Evolutionary conservation across 1,140 invertebrate species (phyloP), one percentile per base, ranked within the genome.

Genomic region (Drosophila parvula): DNA sequence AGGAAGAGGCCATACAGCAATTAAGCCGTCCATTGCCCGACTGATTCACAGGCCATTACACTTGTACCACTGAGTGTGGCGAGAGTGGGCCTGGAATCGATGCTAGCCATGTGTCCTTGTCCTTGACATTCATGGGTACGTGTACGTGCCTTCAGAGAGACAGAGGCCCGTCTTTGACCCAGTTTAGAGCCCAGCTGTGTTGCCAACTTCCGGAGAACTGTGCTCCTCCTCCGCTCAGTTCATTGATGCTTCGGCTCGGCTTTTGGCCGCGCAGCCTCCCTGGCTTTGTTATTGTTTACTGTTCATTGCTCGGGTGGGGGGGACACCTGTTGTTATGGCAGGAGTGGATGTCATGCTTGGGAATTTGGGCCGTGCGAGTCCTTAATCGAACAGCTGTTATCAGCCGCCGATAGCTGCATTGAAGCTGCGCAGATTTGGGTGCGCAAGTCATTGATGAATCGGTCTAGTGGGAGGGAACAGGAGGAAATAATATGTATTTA

Each of bases 371-470:
- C 68, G 60, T 44, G 50, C 22, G 2, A 22, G 45, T 60, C 43
- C 56, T 51, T 58, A 38, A 56, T 60, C 50, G 38, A 74, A 43
- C 82, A 79, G 79, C 83, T 88, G 79, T 59, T 61, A 45, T 43
- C 55, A 50, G 55, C 32, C 59, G 51, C 45, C 75, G 55, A 53
- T 38, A 12, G 14, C 10, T 55, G 40, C 41, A 50, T 16, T 44
- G 38, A 38, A 36, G 48, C 59, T 81, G 78, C 79, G 83, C 79
- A 88, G 61, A 50, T 69, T 28, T 56, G 36, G 74, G 38, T 74
- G 84, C 83, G 83, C 83, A 88, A 51, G 63, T 69, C 83, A 88
- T 89, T 88, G 76, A 89, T 79, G 62, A 89, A 73, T 50, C 40
- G 32, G 1, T 27, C 9, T 12, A 14, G 30, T 28, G 10, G 41